A percentile compares a stretch with the other conserved stretches of the same genome.
Conservation (phyloP, 2,797 vertebrate species). For the Gobionotothen gibberifrons region DNA sequence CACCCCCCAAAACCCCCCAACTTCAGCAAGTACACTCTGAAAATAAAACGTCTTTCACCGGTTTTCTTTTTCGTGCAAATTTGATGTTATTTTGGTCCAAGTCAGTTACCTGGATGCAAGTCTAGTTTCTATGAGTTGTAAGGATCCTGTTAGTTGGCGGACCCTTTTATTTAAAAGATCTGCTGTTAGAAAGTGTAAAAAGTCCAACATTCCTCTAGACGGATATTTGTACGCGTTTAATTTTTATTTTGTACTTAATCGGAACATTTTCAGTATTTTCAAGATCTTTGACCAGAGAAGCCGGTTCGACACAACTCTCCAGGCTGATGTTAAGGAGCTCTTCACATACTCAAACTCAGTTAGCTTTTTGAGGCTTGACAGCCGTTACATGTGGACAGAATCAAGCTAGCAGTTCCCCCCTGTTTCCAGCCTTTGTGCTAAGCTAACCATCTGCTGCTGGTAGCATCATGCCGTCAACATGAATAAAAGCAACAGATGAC, state of each 20-base stretch:
- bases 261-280: not conserved
- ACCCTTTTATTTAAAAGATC: not conserved
- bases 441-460: not conserved
- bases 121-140: too few species aligned
- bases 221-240: too few species aligned
- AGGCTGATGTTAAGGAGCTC: too few species aligned
- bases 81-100: not conserved
- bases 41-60: constrained; percentile 31
- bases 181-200: too few species aligned
- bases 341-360: not conserved
- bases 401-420: not conserved
- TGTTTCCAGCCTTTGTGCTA: not conserved
- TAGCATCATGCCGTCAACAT: too few species aligned
- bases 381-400: not conserved
- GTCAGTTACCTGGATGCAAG: not conserved
- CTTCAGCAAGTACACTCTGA: constrained; percentile 49
- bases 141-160: not conserved
- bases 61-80: not conserved
- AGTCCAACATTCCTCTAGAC: not conserved
- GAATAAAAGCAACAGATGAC: too few species aligned
- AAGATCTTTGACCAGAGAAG: too few species aligned
- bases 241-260: not conserved
- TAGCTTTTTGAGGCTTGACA: too few species aligned
- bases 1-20: not conserved
- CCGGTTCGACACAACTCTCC: too few species aligned